Base-by-base conservation (phyloP, 2,797 vertebrate genomes). In the Sebastes goodei region DNA sequence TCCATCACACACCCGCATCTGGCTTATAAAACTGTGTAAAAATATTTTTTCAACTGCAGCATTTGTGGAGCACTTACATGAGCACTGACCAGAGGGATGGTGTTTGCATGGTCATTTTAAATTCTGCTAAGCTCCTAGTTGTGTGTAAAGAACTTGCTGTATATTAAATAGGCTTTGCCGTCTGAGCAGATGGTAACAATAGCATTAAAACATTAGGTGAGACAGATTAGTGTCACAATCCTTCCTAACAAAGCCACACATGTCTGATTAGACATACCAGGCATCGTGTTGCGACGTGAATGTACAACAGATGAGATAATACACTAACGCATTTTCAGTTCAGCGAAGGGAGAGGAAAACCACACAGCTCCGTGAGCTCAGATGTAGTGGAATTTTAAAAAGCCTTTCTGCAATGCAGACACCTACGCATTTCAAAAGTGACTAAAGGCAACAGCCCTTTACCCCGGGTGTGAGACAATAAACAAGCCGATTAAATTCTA, bases 141-240 rank as follows among this genome's bases (percentile, higher is more conserved):
- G 78, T 8, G 78, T 57, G 32, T 80, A 76, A 88, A 84, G 72
- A 84, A 84, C 64, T 52, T 1, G 27, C 20, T 64, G 77, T 86
- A 73, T 68, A 81, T 80, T 80, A 86, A 87, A 85, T 25, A 55
- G 71, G 79, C 61, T 90, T 87, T 88, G 84, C 57, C 27, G 70
- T 61, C 82, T 35, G 77, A 89, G 83, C 87, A 88, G 87, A 91
- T 87, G 83, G 83, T 56, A 88, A 93, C 85, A 91, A 90, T 85
- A 59, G 84, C 82, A 92, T 92, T 93, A 89, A 93, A 94, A 89
- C 72, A 82, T 85, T 79, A 87, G 88, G 76, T 86, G 80, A 77
- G 74, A 82, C 73, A 88, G 87, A 92, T 93, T 90, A 93, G 84
- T 42, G 69, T 62, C 76, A 86, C 83, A 87, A 79, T 92, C 82